These are phyloP conservation scores for Drosophila trichaetosa DNA, from an alignment of 2,888 invertebrate species.

Conservation along the genomic window DNA sequence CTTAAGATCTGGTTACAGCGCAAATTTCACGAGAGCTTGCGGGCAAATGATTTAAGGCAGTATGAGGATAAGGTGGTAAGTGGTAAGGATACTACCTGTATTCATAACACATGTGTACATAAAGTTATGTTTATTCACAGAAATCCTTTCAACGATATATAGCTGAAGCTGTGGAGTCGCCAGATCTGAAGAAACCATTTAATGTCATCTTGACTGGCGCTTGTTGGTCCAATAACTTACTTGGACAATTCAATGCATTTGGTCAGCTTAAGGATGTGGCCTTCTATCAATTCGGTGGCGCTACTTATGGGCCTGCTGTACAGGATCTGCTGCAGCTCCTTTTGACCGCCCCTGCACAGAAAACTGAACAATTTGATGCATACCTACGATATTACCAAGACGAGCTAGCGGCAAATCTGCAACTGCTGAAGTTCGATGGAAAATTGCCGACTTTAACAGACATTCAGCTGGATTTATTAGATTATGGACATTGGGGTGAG, in stretches of 20 bases:
- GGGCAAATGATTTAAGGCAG: conserved; percentile 45
- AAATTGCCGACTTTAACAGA: conserved; percentile 73
- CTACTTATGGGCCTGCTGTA: conserved; percentile 69
- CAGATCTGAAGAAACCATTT: conserved; percentile 50
- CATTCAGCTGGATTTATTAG: conserved; percentile 71
- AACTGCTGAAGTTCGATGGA: conserved; percentile 63
- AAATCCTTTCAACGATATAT: conserved; percentile 53
- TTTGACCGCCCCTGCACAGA: conserved; percentile 69
- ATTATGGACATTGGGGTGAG: conserved; percentile 72
- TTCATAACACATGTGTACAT: neutral
- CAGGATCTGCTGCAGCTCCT: conserved; percentile 77
- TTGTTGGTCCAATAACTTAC: conserved; percentile 77
- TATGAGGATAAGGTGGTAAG: conserved; percentile 74
- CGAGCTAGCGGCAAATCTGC: conserved; percentile 62
- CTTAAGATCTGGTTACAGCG: conserved; percentile 40
- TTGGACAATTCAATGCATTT: conserved; percentile 67
- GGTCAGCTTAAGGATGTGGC: conserved; percentile 63
- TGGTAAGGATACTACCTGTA: neutral
- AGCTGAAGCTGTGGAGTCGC: neutral
- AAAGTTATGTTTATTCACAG: conserved; percentile 33
- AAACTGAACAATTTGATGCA: conserved; percentile 73
- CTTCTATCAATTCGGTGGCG: conserved; percentile 71
- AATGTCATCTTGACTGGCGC: conserved; percentile 73
- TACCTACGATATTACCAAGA: conserved; percentile 73
- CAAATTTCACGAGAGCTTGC: conserved; percentile 60